phyloP scores from a whole-genome alignment of 2,797 vertebrate species.

The Alosa sapidissima region DNA sequence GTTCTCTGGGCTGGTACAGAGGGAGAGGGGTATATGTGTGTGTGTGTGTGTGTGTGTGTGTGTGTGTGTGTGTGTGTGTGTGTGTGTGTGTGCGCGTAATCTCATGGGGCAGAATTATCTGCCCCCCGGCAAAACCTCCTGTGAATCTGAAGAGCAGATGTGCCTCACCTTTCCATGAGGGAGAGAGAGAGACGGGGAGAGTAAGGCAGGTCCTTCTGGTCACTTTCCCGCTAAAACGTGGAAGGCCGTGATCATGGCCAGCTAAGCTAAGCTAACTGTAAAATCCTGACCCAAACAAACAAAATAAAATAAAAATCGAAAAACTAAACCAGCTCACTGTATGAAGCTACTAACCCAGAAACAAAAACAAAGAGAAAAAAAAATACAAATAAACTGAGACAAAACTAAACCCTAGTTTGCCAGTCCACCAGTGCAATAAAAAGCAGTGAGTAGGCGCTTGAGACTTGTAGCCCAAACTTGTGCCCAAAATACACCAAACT shows the following conservation, averaged over 20 bases:
- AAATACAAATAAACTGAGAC: not conserved
- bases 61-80: too few species aligned
- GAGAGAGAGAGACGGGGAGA: not conserved
- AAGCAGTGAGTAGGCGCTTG: not conserved
- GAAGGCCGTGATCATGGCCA: not conserved
- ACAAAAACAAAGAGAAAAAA: conserved; percentile 14
- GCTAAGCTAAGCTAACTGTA: not conserved
- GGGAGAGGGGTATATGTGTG: not conserved
- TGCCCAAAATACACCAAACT: conserved; percentile 25
- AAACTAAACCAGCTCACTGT: conserved; percentile 18
- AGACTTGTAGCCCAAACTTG: not conserved
- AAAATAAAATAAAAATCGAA: conserved; percentile 23
- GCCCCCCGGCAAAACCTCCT: conserved; percentile 37
- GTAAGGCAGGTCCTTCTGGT: conserved; percentile 36
- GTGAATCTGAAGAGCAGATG: conserved; percentile 48
- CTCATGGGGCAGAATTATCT: not conserved
- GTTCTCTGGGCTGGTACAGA: not conserved
- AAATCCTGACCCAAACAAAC: conserved; percentile 26
- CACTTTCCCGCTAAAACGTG: conserved; percentile 33
- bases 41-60: too few species aligned
- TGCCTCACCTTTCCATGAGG: conserved; percentile 16
- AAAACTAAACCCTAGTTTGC: conserved; percentile 12
- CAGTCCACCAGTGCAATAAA: not conserved
- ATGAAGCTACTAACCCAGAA: not conserved
- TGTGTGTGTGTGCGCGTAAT: not conserved